Evolutionary conservation across 2,797 vertebrate species (phyloP).

Genomic region (Lithobates pipiens): DNA sequence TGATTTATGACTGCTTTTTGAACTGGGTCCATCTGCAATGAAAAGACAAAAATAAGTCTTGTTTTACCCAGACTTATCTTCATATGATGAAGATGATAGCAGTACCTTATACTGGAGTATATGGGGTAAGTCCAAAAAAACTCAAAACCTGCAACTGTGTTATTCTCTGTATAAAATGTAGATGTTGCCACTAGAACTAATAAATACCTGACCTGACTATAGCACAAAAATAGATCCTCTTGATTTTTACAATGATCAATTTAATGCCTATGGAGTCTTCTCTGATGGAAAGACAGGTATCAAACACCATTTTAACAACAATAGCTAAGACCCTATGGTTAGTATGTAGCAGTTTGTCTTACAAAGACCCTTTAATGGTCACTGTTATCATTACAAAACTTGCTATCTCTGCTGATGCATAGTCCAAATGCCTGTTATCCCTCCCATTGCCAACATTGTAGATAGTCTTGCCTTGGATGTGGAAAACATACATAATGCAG

Average conservation of each 20-base stretch:
- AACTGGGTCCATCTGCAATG: constrained; percentile 94
- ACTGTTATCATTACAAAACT: neutral
- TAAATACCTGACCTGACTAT: neutral
- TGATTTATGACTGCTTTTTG: constrained; percentile 98
- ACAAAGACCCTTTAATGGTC: neutral
- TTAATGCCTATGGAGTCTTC: neutral
- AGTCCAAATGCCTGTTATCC: neutral
- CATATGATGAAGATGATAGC: constrained; percentile 55
- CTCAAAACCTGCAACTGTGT: neutral
- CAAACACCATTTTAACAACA: neutral
- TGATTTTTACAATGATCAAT: neutral
- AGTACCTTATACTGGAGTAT: neutral
- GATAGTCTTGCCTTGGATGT: too few species aligned
- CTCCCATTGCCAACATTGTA: neutral
- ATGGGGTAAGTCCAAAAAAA: neutral
- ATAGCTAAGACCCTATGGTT: neutral
- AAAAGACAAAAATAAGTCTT: constrained; percentile 70
- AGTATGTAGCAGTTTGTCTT: neutral
- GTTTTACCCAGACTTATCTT: constrained; percentile 50
- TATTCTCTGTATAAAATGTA: neutral
- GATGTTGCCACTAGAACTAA: neutral
- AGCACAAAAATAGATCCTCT: neutral
- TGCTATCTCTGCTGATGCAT: neutral
- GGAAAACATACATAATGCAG: too few species aligned
- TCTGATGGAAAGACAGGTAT: neutral